Percentiles rank a stretch among this genome's conserved stretches.
Conservation (phyloP, 2,888 invertebrate genomes). For the Drosophila engyochracea region DNA sequence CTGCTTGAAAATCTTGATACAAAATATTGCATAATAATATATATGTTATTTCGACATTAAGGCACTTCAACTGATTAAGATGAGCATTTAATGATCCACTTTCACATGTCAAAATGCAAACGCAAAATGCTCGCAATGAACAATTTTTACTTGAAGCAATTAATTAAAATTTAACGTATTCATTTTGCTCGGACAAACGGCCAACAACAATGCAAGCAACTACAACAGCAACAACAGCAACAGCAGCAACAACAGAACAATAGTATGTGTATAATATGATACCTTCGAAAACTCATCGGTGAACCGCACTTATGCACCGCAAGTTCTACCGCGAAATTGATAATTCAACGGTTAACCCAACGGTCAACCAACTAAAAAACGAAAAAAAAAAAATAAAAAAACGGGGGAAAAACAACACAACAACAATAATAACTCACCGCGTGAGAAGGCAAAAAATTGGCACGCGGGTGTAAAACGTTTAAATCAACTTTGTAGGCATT, state of each 20-base stretch:
- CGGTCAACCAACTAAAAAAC: constrained; percentile 66
- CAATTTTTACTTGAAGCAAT: constrained; percentile 75
- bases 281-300: constrained; percentile 83
- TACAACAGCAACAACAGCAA: constrained; percentile 36
- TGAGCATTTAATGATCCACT: constrained; percentile 57
- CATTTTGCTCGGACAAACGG: constrained; percentile 59
- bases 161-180: constrained; percentile 78
- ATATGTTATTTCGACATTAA: neutral
- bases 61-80: constrained; percentile 17
- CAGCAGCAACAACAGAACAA: constrained; percentile 29
- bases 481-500: constrained; percentile 66
- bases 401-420: constrained; percentile 33
- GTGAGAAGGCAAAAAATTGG: constrained; percentile 46
- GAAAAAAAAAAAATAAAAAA: constrained; percentile 27
- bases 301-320: constrained; percentile 84
- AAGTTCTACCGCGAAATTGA: constrained; percentile 84
- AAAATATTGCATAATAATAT: constrained; percentile 1
- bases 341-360: constrained; percentile 84
- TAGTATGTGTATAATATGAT: constrained; percentile 61
- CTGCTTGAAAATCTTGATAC: neutral
- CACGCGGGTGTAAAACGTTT: constrained; percentile 66
- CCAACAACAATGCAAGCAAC: constrained; percentile 34
- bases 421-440: constrained; percentile 34
- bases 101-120: constrained; percentile 61
- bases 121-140: constrained; percentile 47